Base-by-base conservation (phyloP, 2,888 invertebrate genomes). In the Carpatolechia fugitivella region DNA sequence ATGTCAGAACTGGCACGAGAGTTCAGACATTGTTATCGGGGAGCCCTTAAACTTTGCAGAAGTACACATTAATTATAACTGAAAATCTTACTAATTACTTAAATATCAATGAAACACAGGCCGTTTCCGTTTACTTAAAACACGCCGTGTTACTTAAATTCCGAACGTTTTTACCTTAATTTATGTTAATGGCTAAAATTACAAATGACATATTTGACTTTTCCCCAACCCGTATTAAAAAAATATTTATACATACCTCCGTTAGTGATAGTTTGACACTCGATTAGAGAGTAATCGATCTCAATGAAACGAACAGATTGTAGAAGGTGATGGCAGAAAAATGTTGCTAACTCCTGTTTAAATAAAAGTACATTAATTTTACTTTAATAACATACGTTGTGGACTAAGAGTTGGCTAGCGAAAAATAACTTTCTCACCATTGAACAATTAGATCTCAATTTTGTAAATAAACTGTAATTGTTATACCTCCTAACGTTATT, bases 271-370 rank as follows among this genome's bases (percentile, higher is more conserved):
- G 66, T 73, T 70, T 65, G 66, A 70, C 64, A 74, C 75, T 80
- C 76, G 67, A 73, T 72, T 76, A 68, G 74, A 79, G 74, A 69
- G 68, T 73, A 69, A 76, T 74, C 74, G 85, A 85, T 87, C 84
- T 87, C 85, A 85, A 65, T 76, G 65, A 59, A 59, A 68, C 57
- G 58, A 65, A 73, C 68, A 69, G 65, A 69, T 69, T 69, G 68
- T 70, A 67, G 72, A 65, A 66, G 24, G 65, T 68, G 62, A 72
- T 69, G 64, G 67, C 66, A 68, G 61, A 69, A 67, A 76, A 82
- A 80, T 85, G 85, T 85, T 85, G 83, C 85, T 80, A 80, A 76
- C 82, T 83, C 83, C 82, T 76, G 59, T 57, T 59, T 29, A 41
- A 46, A 56, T 55, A 30, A 57, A 29, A 41, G 38, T 36, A 49